A percentile compares a stretch with the other conserved stretches of the same genome.
Conservation (phyloP, 2,797 vertebrate species). For the Urophycis tenuis region DNA sequence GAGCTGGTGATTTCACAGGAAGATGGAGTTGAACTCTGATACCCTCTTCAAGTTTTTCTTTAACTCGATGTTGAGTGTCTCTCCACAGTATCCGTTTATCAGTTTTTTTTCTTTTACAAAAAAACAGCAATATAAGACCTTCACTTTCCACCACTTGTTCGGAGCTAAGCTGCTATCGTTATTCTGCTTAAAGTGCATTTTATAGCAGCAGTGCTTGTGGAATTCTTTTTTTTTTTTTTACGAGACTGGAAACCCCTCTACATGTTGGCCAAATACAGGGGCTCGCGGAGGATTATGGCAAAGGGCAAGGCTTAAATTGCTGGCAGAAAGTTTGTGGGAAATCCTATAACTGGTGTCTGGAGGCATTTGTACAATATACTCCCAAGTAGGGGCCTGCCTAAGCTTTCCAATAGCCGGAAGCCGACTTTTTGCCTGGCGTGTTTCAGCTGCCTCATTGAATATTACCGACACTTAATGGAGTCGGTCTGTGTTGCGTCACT, state of each 20-base stretch:
- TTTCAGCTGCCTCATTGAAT: background rate
- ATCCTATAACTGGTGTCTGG: background rate
- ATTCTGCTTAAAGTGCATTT: background rate
- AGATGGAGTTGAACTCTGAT: background rate
- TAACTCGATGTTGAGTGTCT: background rate
- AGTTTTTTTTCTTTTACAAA: background rate
- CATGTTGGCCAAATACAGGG: background rate
- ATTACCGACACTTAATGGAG: background rate
- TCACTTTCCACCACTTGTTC: background rate
- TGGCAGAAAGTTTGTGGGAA: background rate
- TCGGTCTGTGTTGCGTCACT: background rate
- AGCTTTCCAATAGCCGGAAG: background rate
- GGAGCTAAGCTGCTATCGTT: background rate
- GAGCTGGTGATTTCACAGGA: background rate
- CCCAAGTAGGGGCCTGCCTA: background rate
- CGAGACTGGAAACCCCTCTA: conserved; percentile 1
- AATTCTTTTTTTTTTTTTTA: background rate
- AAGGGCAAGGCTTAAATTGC: conserved; percentile 1
- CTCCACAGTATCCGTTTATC: background rate
- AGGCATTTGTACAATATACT: background rate
- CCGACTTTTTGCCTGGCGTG: background rate
- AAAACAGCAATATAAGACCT: background rate
- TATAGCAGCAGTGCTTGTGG: background rate
- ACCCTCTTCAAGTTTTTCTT: background rate
- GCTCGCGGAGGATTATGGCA: background rate